phyloP scores from a whole-genome alignment of 1,140 invertebrate genomes.

The Papilio polyxenes region DNA sequence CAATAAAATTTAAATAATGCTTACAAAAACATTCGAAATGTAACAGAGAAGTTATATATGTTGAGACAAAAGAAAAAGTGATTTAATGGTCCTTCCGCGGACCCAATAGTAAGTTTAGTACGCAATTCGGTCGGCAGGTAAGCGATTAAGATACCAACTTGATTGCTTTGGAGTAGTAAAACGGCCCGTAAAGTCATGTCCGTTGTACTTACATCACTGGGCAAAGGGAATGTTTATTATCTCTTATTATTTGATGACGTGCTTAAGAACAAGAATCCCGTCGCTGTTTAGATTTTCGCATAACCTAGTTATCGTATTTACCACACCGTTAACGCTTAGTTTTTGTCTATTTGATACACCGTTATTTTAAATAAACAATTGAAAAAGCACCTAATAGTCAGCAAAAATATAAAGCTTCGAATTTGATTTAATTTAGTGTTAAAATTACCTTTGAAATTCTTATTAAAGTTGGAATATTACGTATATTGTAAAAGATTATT shows the following conservation, averaged over 20 bases:
- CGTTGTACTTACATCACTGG: constrained; percentile 14
- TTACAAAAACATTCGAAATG: neutral
- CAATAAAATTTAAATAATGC: neutral
- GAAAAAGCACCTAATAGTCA: neutral
- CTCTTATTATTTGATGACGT: constrained; percentile 31
- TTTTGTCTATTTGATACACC: neutral
- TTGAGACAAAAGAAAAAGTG: constrained; percentile 10
- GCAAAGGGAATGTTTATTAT: constrained; percentile 35
- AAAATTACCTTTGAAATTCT: neutral
- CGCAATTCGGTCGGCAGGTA: constrained; percentile 28
- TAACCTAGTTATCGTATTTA: neutral
- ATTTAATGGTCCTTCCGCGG: constrained; percentile 24
- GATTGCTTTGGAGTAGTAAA: constrained; percentile 27
- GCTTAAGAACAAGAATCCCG: neutral
- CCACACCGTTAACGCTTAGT: neutral
- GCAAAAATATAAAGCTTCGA: neutral
- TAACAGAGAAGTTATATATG: neutral
- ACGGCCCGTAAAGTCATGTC: constrained; percentile 23
- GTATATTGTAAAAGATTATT: neutral
- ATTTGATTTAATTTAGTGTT: too few species aligned
- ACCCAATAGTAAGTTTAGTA: neutral
- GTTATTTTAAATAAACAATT: neutral
- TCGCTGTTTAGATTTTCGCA: neutral
- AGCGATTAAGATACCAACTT: constrained; percentile 34
- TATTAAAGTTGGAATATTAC: neutral